Evolutionary conservation across 2,113 vertebrate genomes (phyloP).

Genomic region (Plotosus lineatus): DNA sequence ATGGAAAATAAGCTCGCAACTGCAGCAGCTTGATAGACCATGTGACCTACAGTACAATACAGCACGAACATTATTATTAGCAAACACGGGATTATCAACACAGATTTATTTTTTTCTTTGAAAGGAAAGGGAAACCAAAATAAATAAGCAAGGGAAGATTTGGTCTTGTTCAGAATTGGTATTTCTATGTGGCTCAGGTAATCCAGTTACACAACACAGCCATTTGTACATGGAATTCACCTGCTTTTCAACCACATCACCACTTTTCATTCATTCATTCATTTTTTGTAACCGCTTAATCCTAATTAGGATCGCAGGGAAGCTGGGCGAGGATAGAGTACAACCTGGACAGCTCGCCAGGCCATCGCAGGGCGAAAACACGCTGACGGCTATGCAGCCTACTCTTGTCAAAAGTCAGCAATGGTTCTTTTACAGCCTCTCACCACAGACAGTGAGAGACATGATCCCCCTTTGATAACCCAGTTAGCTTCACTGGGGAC

Average conservation of each 20-base stretch:
- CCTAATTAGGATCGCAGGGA: no score
- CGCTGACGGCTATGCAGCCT: no score
- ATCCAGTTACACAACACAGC: not conserved
- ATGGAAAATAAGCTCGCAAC: constrained; percentile 24
- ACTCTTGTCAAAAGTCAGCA: no score
- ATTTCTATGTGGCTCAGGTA: not conserved
- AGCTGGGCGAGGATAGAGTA: no score
- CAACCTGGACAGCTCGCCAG: no score
- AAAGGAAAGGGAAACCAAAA: constrained; percentile 31
- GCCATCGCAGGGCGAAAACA: no score
- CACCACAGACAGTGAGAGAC: no score
- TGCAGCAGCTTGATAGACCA: not conserved
- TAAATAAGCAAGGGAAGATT: constrained; percentile 7
- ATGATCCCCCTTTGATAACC: no score
- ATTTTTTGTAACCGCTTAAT: no score
- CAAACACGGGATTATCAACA: constrained; percentile 20
- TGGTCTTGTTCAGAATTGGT: not conserved
- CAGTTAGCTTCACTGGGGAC: no score
- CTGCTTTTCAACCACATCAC: not conserved
- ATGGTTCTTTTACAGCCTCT: no score
- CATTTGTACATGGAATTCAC: not conserved
- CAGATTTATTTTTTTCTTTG: constrained; percentile 12
- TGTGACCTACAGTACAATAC: constrained; percentile 9
- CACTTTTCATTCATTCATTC: not conserved
- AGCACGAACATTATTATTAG: constrained; percentile 3